These are phyloP conservation scores for Meloidogyne exigua DNA, from an alignment of 1,140 invertebrate species.

Conservation along the genomic window DNA sequence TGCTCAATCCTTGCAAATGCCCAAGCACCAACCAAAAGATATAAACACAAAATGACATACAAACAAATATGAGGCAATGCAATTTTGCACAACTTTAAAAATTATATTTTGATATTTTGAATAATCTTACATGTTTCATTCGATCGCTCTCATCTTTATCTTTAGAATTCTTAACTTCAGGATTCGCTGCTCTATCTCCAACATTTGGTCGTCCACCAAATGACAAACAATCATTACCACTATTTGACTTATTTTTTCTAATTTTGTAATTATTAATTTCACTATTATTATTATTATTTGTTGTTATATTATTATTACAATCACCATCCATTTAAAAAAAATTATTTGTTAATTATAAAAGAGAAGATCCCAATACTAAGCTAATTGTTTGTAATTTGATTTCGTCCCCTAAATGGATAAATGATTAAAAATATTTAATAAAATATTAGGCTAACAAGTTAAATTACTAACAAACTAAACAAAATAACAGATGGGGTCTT, in stretches of 20 bases:
- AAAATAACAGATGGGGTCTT: too few species aligned
- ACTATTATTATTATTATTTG: background rate
- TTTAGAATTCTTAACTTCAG: background rate
- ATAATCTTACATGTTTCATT: background rate
- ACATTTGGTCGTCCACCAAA: background rate
- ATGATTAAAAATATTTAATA: too few species aligned
- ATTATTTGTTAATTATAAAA: too few species aligned
- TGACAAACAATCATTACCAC: background rate
- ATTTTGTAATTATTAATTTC: background rate
- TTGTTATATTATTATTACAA: background rate
- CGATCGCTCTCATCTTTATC: background rate
- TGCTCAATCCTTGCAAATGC: slow-evolving; percentile 66
- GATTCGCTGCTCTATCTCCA: background rate
- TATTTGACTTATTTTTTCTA: background rate
- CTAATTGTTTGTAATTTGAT: too few species aligned
- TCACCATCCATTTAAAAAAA: background rate
- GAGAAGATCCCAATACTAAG: too few species aligned
- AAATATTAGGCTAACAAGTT: too few species aligned
- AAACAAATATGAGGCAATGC: slow-evolving; percentile 68
- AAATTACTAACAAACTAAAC: too few species aligned
- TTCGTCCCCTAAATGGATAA: too few species aligned
- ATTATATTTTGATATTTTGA: background rate
- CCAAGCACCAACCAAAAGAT: slow-evolving; percentile 67
- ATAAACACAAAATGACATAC: slow-evolving; percentile 66
- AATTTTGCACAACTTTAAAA: slow-evolving; percentile 65